Conservation (phyloP, 2,888 invertebrate species). For the Lymantria monacha region DNA sequence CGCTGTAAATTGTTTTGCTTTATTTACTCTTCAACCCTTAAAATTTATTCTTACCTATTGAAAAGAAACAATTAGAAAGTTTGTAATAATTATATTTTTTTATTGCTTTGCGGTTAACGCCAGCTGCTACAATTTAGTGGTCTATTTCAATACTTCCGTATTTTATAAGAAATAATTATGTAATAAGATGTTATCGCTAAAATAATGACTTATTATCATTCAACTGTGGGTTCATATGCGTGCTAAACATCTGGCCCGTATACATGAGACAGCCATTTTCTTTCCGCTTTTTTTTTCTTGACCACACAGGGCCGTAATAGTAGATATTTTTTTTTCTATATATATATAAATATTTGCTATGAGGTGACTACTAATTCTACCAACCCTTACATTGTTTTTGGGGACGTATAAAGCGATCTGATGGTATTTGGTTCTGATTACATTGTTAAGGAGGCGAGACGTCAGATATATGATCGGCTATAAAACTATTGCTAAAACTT, state of each 20-base stretch:
- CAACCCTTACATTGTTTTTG: too few relatives aligned
- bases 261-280: conserved; percentile 5
- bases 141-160: conserved; percentile 20
- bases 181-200: conserved; percentile 31
- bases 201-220: conserved; percentile 26
- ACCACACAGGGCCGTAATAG: conserved; percentile 19
- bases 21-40: too few relatives aligned
- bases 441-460: too few relatives aligned
- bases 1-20: too few relatives aligned
- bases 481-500: too few relatives aligned
- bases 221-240: conserved; percentile 17
- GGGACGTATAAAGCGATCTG: too few relatives aligned
- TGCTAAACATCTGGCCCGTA: conserved; percentile 37
- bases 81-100: background rate
- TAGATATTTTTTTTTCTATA: background rate
- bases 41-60: too few relatives aligned
- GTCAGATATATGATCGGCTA: too few relatives aligned
- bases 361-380: too few relatives aligned
- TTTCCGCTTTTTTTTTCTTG: conserved; percentile 13
- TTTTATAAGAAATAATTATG: conserved; percentile 12
- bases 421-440: too few relatives aligned
- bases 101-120: conserved; percentile 18
- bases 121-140: conserved; percentile 33
- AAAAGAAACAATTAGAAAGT: background rate
- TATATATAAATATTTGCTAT: too few relatives aligned